Base-by-base conservation (phyloP, 2,888 invertebrate genomes). In the Thereva unica region DNA sequence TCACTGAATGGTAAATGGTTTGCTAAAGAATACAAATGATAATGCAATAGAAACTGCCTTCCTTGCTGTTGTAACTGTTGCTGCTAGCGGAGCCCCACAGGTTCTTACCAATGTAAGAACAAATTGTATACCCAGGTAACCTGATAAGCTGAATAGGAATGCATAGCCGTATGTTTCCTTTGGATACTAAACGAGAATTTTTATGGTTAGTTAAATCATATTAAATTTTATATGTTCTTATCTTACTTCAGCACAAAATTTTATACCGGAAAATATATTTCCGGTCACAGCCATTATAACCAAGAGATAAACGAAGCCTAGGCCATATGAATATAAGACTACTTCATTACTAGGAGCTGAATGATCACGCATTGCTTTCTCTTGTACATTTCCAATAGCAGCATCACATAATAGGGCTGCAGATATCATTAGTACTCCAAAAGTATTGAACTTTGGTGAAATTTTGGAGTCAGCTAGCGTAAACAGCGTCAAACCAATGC, bases 321-420 rank as follows among this genome's bases (percentile, higher is more conserved):
- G 86, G 0, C 89, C 87, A 79, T 97, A 97, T 0, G 97, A 97
- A 77, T 94, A 96, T 64, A 94, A 85, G 0, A 95, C 95, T 55
- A 97, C 90, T 85, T 97, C 97, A 71, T 92, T 90, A 79, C 94
- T 96, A 0, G 90, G 84, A 0, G 94, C 94, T 70, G 88, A 86
- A 76, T 89, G 86, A 69, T 87, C 86, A 74, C 91, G 92, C 91
- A 98, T 95, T 0, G 91, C 89, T 78, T 96, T 96, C 79, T 98
- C 97, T 81, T 98, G 97, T 0, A 97, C 91, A 82, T 98, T 98
- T 23, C 97, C 97, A 71, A 98, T 97, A 7, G 92, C 86, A 0
- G 97, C 97, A 82, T 98, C 97, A 75, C 96, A 97, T 3, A 96
- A 81, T 59, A 98, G 80, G 0, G 97, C 97, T 73, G 91, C 83